A percentile compares a stretch with the other conserved stretches of the same genome.
Evolutionary conservation across 2,888 invertebrate species (phyloP).

Genomic region (Barypeithes pellucidus): DNA sequence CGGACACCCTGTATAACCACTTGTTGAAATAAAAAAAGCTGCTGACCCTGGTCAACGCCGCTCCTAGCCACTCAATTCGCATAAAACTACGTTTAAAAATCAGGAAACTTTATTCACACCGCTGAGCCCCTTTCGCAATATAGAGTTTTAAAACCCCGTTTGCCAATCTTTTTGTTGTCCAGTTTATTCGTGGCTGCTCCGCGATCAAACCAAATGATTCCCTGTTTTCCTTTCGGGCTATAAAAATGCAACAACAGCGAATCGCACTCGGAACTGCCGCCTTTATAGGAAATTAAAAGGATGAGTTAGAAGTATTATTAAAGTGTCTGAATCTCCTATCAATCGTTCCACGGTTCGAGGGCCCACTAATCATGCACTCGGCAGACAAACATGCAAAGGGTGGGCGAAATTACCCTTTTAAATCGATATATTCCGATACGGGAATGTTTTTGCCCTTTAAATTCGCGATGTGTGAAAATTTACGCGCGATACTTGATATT

Average conservation of each 20-base stretch:
- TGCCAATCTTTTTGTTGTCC: no score
- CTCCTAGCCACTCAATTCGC: no score
- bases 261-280: constrained; percentile 25
- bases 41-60: no score
- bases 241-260: constrained; percentile 31
- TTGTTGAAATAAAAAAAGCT: no score
- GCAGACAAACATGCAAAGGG: constrained; percentile 50
- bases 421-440: constrained; percentile 51
- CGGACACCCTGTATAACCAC: no score
- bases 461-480: constrained; percentile 41
- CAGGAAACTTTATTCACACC: no score
- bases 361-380: constrained; percentile 47
- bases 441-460: constrained; percentile 48
- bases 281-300: constrained; percentile 43
- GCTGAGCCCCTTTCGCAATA: no score
- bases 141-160: no score
- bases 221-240: neutral
- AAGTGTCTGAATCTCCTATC: constrained; percentile 49
- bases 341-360: constrained; percentile 45
- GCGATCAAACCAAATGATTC: no score
- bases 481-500: constrained; percentile 38
- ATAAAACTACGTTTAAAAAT: no score
- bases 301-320: constrained; percentile 51
- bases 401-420: constrained; percentile 51
- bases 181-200: no score